Evolutionary conservation across 2,797 vertebrate genomes (phyloP), one percentile per base, ranked within the genome.

Genomic region (Holocentrus rufus): DNA sequence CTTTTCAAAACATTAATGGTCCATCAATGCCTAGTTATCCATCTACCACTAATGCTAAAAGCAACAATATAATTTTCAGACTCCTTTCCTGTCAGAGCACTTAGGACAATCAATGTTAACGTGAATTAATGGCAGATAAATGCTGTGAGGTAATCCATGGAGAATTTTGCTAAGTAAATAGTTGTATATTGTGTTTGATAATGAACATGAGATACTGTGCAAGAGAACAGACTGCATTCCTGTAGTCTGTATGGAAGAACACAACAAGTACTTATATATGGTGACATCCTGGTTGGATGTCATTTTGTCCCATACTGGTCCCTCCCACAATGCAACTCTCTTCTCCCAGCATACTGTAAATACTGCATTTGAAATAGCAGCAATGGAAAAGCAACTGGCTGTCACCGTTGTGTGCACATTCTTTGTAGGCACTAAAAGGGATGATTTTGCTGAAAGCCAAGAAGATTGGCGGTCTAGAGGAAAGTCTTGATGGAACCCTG

Each of bases 381-480:
- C 3, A 17, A 15, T 44, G 13, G 15, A 44, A 23, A 23, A 25
- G 47, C 31, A 56, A 56, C 15, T 31, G 17, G 27, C 27, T 31
- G 2, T 44, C 20, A 30, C 20, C 52, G 39, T 27, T 25, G 42
- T n/a, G n/a, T n/a, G n/a, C n/a, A n/a, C n/a, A n/a, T n/a, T n/a
- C n/a, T n/a, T n/a, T 23, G 8, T 65, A 99, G 98, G 94, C 95
- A 13, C 93, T 99, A 78, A 95, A 90, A 65, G 92, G 94, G 18
- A 98, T 95, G 85, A 94, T 98, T 72, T 81, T 98, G 73, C 81
- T 99, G 69, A 99, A 99, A 85, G 97, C 95, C 42, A 98, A 98
- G 91, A 98, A 96, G 90, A 94, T 96, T 0, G 92, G 90, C 0
- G 81, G 91, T 0, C 79, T 93, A 13, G 94, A 95, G 65, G 89